Percentiles rank a stretch among this genome's conserved stretches.
Evolutionary conservation across 23 tunicate species (phyloP).

Genomic region (Botrylloides violaceus): DNA sequence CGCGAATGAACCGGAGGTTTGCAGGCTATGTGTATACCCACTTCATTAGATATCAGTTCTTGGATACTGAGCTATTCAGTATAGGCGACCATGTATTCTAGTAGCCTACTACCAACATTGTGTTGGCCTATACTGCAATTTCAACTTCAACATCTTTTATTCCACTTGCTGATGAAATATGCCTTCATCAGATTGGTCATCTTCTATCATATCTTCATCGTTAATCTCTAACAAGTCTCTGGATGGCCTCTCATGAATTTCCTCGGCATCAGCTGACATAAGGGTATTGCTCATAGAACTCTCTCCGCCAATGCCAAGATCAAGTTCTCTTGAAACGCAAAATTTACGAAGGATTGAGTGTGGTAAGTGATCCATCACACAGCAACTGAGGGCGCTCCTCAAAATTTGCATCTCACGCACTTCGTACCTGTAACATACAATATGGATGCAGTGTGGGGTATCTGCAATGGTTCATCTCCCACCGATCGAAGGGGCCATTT

Average conservation of each 20-base stretch:
- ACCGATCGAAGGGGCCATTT: too few species aligned
- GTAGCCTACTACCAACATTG: too few species aligned
- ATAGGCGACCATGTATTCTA: too few species aligned
- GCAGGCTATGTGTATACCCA: too few species aligned
- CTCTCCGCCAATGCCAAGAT: not conserved
- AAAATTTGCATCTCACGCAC: constrained; percentile 90
- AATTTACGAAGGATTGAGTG: constrained; percentile 54
- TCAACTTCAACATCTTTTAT: too few species aligned
- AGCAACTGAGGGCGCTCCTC: constrained; percentile 82
- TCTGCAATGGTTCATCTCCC: not conserved
- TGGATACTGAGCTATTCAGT: too few species aligned
- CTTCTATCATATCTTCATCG: not conserved
- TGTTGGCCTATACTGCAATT: too few species aligned
- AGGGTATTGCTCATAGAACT: not conserved
- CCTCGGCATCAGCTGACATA: not conserved
- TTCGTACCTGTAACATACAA: constrained; percentile 66
- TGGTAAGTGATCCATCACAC: constrained; percentile 65
- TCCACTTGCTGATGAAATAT: not conserved
- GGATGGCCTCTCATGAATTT: not conserved
- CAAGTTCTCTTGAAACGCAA: constrained; percentile 70
- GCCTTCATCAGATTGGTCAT: not conserved
- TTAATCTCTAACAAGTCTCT: not conserved
- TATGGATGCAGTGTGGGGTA: too few species aligned
- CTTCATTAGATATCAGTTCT: too few species aligned
- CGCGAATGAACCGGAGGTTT: too few species aligned